Conservation (phyloP, 2,797 vertebrate species). For the Tarsius wallacei region DNA sequence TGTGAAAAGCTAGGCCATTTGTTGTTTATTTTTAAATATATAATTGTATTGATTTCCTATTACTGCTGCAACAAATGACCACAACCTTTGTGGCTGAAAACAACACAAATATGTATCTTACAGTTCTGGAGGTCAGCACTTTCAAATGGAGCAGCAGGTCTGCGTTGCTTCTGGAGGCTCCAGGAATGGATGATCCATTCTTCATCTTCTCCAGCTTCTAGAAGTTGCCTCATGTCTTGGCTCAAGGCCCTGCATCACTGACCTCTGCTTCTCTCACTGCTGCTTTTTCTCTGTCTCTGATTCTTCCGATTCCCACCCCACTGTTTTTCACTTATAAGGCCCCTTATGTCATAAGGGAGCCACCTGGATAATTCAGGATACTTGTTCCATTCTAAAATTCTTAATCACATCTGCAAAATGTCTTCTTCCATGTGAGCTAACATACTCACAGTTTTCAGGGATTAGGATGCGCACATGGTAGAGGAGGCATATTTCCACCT, state of each 20-base stretch:
- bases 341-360: background rate
- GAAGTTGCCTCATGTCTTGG: background rate
- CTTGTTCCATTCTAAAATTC: background rate
- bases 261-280: background rate
- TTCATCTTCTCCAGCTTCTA: background rate
- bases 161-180: background rate
- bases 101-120: background rate
- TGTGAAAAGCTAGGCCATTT: background rate
- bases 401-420: background rate
- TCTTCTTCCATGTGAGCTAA: background rate
- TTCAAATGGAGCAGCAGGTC: background rate
- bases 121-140: background rate
- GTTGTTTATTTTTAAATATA: slow-evolving; percentile 16
- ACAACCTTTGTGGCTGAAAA: background rate
- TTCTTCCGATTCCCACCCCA: background rate
- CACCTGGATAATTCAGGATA: background rate
- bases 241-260: background rate
- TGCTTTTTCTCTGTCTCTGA: background rate
- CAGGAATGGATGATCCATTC: background rate
- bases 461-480: background rate
- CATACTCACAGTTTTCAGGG: background rate
- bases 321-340: background rate
- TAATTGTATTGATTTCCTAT: background rate
- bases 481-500: background rate
- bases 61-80: background rate